phyloP scores from a whole-genome alignment of 2,797 vertebrate genomes.

The Helarctos malayanus region DNA sequence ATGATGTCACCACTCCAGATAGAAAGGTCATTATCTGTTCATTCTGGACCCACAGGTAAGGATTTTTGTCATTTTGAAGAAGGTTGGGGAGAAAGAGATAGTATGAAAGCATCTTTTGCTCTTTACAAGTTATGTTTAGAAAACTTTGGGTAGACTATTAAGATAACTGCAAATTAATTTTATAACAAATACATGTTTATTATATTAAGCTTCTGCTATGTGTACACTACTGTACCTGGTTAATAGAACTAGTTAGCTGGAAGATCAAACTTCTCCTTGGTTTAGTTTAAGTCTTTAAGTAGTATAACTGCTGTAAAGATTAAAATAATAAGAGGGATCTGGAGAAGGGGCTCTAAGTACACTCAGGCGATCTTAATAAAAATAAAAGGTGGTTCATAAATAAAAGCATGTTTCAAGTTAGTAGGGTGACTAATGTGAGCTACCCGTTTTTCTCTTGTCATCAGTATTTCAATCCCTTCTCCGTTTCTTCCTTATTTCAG shows the following conservation, averaged over 20 bases:
- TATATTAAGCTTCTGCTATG: neutral
- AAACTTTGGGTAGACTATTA: conserved; percentile 31
- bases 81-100: conserved; percentile 10
- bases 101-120: neutral
- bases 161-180: conserved; percentile 30
- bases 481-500: neutral
- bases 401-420: conserved; percentile 39
- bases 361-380: conserved; percentile 43
- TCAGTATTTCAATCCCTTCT: conserved; percentile 30
- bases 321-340: conserved; percentile 27
- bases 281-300: conserved; percentile 55
- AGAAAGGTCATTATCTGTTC: conserved; percentile 95
- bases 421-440: neutral
- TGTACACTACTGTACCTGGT: neutral
- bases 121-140: neutral
- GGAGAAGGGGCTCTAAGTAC: neutral
- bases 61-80: conserved; percentile 36
- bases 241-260: neutral
- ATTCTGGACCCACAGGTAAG: conserved; percentile 95
- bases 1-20: conserved; percentile 98
- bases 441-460: conserved; percentile 26
- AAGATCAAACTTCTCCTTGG: conserved; percentile 36
- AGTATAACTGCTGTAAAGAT: conserved; percentile 27
- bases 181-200: neutral
- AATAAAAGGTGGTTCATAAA: conserved; percentile 31